Evolutionary conservation across 2,113 vertebrate genomes (phyloP).

Genomic region (Elachura formosa): DNA sequence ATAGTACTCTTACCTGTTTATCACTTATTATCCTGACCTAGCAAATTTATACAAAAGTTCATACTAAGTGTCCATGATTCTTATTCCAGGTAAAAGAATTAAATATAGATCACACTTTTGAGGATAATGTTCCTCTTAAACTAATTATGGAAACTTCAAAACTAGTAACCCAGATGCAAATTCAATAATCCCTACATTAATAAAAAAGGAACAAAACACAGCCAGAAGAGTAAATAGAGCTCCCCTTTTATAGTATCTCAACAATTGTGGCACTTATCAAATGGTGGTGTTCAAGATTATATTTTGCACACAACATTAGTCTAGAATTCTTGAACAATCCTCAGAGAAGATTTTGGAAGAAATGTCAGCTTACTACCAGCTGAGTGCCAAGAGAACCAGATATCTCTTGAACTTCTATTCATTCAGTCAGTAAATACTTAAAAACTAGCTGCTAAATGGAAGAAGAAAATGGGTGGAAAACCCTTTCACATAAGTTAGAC

Average conservation of each 20-base stretch:
- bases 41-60: background rate
- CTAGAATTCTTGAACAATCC: background rate
- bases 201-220: background rate
- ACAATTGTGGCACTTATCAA: background rate
- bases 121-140: background rate
- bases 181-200: background rate
- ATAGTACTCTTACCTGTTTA: background rate
- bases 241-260: background rate
- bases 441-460: background rate
- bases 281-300: accelerated
- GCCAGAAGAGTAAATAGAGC: background rate
- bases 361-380: background rate
- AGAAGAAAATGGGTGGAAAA: background rate
- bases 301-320: background rate
- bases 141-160: background rate
- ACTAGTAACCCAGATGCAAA: background rate
- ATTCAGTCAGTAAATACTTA: background rate
- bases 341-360: background rate
- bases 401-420: background rate
- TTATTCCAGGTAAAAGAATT: background rate
- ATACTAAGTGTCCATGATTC: background rate
- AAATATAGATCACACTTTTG: background rate
- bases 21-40: background rate
- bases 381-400: background rate
- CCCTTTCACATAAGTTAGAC: background rate